Evolutionary conservation across 2,888 invertebrate species (phyloP).

Genomic region (Lithosia quadra): DNA sequence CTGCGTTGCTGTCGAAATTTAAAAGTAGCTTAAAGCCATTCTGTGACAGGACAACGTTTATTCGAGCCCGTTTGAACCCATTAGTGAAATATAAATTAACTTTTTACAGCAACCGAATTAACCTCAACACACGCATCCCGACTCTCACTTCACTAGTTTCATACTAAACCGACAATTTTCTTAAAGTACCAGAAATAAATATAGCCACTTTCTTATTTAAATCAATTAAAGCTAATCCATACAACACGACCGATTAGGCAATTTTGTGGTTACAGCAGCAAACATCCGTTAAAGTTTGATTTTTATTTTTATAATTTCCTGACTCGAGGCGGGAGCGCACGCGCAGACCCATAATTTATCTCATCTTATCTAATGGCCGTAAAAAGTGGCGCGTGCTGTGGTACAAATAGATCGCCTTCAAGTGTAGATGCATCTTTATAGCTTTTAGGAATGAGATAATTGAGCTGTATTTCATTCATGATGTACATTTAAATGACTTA

Average conservation of each 20-base stretch:
- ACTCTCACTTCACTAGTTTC: constrained; percentile 7
- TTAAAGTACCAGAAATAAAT: constrained; percentile 8
- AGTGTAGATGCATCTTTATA: constrained; percentile 46
- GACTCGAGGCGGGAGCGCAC: constrained; percentile 44
- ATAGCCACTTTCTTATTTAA: constrained; percentile 30
- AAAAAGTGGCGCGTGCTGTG: constrained; percentile 71
- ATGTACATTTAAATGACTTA: constrained; percentile 3
- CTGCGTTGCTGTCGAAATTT: not conserved
- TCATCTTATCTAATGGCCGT: constrained; percentile 71
- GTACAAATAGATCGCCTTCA: constrained; percentile 54
- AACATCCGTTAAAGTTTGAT: constrained; percentile 45
- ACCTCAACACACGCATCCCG: not conserved
- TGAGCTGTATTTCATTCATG: constrained; percentile 18
- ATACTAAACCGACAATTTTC: constrained; percentile 7
- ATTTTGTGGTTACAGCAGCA: constrained; percentile 35
- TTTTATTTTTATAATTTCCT: constrained; percentile 49
- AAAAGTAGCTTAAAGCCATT: not conserved
- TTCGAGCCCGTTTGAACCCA: too few species aligned
- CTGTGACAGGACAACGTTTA: too few species aligned
- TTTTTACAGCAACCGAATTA: too few species aligned
- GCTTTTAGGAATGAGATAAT: constrained; percentile 38
- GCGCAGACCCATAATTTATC: constrained; percentile 65
- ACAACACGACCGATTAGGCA: constrained; percentile 34
- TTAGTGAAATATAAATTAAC: too few species aligned
- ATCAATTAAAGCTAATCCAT: constrained; percentile 33